Conservation (phyloP, 2,113 vertebrate species). For the Thermophis baileyi region DNA sequence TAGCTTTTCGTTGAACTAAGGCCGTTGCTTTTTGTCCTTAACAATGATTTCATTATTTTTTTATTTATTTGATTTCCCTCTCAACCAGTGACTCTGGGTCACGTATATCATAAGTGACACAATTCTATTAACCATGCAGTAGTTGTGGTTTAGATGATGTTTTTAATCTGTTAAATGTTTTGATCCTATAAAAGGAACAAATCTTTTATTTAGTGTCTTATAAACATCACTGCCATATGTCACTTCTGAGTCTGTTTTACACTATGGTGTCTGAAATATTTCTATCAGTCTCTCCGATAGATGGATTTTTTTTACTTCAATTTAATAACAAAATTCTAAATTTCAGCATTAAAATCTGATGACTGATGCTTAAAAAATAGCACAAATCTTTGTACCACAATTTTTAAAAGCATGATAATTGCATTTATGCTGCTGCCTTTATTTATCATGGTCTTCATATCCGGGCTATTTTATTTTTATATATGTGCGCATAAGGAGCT, state of each 20-base stretch:
- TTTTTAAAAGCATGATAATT: background rate
- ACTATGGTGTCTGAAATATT: background rate
- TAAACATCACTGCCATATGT: background rate
- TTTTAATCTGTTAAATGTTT: background rate
- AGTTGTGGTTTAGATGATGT: background rate
- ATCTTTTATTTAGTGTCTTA: background rate
- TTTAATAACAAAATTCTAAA: background rate
- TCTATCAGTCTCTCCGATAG: background rate
- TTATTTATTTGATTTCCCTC: background rate
- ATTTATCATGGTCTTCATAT: background rate
- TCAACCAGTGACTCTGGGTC: background rate
- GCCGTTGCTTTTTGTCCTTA: background rate
- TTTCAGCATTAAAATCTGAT: background rate
- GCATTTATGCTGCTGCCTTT: background rate
- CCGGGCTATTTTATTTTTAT: background rate
- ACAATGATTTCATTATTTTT: background rate
- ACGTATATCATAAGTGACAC: background rate
- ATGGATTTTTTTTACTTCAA: background rate
- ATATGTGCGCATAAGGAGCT: background rate
- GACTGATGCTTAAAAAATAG: background rate
- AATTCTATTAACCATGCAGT: background rate
- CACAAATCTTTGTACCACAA: background rate
- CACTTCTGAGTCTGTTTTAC: background rate
- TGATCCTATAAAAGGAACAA: background rate
- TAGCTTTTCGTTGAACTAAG: background rate